Conservation (phyloP, 2,797 vertebrate species). For the Phalanger gymnotis region DNA sequence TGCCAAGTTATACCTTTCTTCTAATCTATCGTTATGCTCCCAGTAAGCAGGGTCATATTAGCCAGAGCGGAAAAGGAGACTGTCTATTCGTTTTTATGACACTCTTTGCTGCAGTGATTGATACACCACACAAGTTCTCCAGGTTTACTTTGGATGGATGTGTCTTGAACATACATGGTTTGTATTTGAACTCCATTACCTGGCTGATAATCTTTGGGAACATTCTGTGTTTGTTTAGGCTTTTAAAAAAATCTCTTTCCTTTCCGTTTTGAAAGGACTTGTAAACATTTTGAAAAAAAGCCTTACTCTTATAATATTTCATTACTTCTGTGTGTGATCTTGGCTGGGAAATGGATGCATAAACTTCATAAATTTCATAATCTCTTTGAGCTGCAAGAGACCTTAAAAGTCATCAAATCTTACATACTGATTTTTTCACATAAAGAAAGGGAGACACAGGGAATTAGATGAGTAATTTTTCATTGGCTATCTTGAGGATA, state of each 20-base stretch:
- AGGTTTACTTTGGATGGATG: slow-evolving; percentile 24
- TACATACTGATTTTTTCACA: neutral
- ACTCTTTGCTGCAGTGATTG: neutral
- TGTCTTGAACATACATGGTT: neutral
- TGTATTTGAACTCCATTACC: neutral
- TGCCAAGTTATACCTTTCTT: fast-evolving
- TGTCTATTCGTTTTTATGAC: neutral
- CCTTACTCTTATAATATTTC: neutral
- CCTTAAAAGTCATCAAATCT: neutral
- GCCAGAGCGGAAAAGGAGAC: neutral
- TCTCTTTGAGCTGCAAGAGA: neutral
- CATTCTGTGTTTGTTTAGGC: slow-evolving; percentile 14
- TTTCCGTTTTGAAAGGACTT: slow-evolving; percentile 29
- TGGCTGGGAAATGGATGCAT: neutral
- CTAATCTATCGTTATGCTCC: neutral
- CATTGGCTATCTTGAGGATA: neutral
- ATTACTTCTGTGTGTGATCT: neutral
- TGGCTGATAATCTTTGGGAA: slow-evolving; percentile 8
- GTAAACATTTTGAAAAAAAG: slow-evolving; percentile 29
- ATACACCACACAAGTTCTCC: neutral
- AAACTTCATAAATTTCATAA: neutral
- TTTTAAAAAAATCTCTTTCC: slow-evolving; percentile 8
- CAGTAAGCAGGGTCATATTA: neutral
- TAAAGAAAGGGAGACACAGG: neutral
- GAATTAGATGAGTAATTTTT: neutral